Evolutionary conservation across 1,140 invertebrate genomes (phyloP).

Genomic region (Formica selysi): DNA sequence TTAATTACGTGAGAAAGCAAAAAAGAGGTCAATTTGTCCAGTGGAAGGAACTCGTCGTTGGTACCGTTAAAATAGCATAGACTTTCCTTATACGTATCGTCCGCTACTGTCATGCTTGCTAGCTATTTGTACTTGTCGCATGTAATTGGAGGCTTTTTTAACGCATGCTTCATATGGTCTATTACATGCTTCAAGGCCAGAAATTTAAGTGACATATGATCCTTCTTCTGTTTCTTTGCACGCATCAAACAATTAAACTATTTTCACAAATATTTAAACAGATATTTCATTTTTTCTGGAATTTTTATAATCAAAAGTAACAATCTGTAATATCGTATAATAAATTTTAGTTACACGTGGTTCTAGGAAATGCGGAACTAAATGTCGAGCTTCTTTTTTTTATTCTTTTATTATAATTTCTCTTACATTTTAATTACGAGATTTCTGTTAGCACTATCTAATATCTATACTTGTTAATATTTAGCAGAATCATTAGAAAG

Average conservation of each 20-base stretch:
- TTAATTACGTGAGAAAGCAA: slow-evolving; percentile 50
- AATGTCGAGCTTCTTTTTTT: background rate
- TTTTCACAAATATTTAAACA: background rate
- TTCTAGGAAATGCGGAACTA: slow-evolving; percentile 21
- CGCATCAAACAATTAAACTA: background rate
- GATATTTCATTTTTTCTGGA: background rate
- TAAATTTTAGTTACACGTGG: slow-evolving; percentile 9
- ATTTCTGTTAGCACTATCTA: slow-evolving; percentile 31
- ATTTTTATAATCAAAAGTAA: background rate
- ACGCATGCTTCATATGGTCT: background rate
- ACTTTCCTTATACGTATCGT: slow-evolving; percentile 58
- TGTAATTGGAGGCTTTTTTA: slow-evolving; percentile 49
- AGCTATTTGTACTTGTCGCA: slow-evolving; percentile 59
- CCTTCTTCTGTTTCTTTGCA: background rate
- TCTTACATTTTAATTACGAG: slow-evolving; percentile 22
- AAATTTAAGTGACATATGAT: slow-evolving; percentile 12
- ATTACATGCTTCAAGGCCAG: slow-evolving; percentile 26
- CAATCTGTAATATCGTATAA: background rate
- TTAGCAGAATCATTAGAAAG: slow-evolving; percentile 49
- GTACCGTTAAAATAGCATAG: slow-evolving; percentile 58
- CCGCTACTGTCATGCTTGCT: slow-evolving; percentile 54
- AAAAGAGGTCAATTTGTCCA: slow-evolving; percentile 63
- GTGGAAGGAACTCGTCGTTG: slow-evolving; percentile 28
- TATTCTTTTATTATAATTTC: slow-evolving; percentile 30
- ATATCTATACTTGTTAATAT: slow-evolving; percentile 34